phyloP scores from a whole-genome alignment of 1,140 invertebrate genomes.

The Adoxophyes honmai region DNA sequence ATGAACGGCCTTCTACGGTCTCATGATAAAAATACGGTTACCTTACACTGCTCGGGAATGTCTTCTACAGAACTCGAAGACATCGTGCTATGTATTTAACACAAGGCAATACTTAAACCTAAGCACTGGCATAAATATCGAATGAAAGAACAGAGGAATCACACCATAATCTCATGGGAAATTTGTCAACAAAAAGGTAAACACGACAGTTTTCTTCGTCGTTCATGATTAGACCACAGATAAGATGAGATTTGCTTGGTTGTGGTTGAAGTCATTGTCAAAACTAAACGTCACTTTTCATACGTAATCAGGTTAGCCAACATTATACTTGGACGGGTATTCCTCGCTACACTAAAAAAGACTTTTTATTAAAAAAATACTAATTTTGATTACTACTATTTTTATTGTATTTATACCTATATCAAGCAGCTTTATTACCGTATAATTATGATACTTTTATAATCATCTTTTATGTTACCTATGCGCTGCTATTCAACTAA shows the following conservation, averaged over 20 bases:
- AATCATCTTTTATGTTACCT: too few relatives aligned
- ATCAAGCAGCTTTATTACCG: too few relatives aligned
- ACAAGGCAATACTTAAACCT: not conserved
- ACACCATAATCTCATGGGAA: constrained; percentile 13
- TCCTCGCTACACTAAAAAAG: too few relatives aligned
- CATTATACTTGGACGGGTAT: too few relatives aligned
- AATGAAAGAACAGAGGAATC: not conserved
- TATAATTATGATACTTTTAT: too few relatives aligned
- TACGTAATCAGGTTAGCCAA: not conserved
- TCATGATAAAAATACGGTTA: constrained; percentile 30
- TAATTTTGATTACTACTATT: too few relatives aligned
- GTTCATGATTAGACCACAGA: not conserved
- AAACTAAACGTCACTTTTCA: not conserved
- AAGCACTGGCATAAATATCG: not conserved
- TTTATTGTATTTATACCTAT: too few relatives aligned
- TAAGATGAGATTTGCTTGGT: not conserved
- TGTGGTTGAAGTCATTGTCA: too few relatives aligned
- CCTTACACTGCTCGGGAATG: constrained; percentile 59
- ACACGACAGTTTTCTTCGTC: constrained; percentile 18
- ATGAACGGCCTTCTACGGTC: not conserved
- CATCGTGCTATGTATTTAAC: constrained; percentile 27
- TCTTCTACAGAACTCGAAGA: constrained; percentile 61
- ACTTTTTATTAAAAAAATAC: too few relatives aligned
- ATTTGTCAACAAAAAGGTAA: constrained; percentile 22
- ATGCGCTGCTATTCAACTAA: too few relatives aligned